phyloP scores from a whole-genome alignment of 2,888 invertebrate genomes.

The Oxyteleia sp. region DNA sequence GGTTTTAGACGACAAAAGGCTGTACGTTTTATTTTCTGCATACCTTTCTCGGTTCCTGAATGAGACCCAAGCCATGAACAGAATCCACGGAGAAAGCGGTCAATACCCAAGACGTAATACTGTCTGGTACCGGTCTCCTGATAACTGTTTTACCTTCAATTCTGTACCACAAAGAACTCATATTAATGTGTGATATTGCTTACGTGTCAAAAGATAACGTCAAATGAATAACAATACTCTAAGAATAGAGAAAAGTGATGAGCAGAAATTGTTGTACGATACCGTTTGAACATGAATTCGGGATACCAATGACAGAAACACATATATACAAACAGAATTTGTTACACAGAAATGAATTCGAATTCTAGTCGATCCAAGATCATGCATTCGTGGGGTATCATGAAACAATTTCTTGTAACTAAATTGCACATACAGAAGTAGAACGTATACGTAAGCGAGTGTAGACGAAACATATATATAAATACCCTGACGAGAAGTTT shows the following conservation, averaged over 20 bases:
- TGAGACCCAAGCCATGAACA: too few species aligned
- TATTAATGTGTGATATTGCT: conserved; percentile 5
- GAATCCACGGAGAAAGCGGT: too few species aligned
- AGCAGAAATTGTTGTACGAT: conserved; percentile 66
- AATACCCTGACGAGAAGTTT: conserved; percentile 93
- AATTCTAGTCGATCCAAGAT: conserved; percentile 17
- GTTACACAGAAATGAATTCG: conserved; percentile 9
- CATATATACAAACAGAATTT: conserved; percentile 27
- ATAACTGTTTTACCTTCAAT: too few species aligned
- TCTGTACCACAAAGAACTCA: conserved; percentile 78
- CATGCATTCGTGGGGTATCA: conserved; percentile 65
- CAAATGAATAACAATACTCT: conserved; percentile 10
- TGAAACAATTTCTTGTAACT: conserved; percentile 71
- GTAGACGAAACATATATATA: conserved; percentile 81
- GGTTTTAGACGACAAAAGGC: too few species aligned
- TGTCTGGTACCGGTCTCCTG: too few species aligned
- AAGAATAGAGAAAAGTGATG: conserved; percentile 50
- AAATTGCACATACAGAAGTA: conserved; percentile 32
- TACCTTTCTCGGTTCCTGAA: too few species aligned
- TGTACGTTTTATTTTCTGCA: too few species aligned
- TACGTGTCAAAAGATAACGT: conserved; percentile 5
- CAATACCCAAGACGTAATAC: too few species aligned
- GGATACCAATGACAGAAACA: conserved; percentile 7
- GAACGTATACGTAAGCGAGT: conserved; percentile 73
- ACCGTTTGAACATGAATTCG: conserved; percentile 38